Base-by-base conservation (phyloP, 2,888 invertebrate species). In the Anoplius nigerrimus region DNA sequence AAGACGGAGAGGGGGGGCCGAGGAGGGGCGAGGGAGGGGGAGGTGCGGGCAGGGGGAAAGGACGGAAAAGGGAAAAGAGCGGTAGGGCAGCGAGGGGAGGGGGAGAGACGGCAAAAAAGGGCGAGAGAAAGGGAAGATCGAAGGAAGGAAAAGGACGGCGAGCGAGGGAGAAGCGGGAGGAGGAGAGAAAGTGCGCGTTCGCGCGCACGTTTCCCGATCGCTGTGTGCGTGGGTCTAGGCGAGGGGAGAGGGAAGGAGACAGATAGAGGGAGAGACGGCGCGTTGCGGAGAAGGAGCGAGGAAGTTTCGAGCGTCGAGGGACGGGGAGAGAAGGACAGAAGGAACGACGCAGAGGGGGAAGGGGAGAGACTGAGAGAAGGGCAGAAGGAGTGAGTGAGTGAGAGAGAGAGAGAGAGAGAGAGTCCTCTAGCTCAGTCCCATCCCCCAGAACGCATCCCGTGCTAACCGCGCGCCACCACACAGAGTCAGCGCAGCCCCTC, bases 171-270 rank as follows among this genome's bases (percentile, higher is more conserved):
- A 69, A 67, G 48, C n/a, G n/a, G 65, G 69, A 68, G 59, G 60
- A 57, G 69, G 62, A 58, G 67, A 62, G 71, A 74, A 62, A 72
- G 70, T 68, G 69, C 63, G 67, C 65, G 55, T 16, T 16, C 55
- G 55, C 5, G 55, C 55, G 55, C 55, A 18, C 27, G 34, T n/a
- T n/a, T n/a, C n/a, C n/a, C n/a, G n/a, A n/a, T n/a, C n/a, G 6
- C 11, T 34, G 22, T 11, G 16, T 34, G 1, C 11, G 2, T 55
- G 27, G 24, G 53, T 54, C 42, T 42, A 21, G 46, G 2, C 18
- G 20, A 6, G 24, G n/a, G n/a, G 51, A 18, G 34, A 43, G 22
- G 24, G 42, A 53, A 52, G 24, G 27, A 64, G 56, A 57, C 15
- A 15, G 18, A 16, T n/a, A 42, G 45, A 43, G 15, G 43, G 18